phyloP scores from a whole-genome alignment of 2,797 vertebrate species.

The Mormyrops attenuatus region DNA sequence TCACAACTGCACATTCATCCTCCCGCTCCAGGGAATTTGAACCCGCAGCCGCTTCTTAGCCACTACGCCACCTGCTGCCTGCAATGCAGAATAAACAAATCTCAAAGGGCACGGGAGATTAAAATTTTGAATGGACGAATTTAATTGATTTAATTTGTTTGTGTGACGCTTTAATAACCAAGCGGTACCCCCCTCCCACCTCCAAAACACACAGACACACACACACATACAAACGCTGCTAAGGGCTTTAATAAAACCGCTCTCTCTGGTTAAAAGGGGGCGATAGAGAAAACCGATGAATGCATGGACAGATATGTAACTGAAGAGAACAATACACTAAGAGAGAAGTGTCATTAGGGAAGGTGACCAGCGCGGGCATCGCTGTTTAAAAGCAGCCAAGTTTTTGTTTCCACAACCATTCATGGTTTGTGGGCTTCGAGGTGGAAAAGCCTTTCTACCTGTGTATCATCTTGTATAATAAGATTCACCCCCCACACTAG shows the following conservation, averaged over 20 bases:
- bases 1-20: background rate
- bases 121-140: background rate
- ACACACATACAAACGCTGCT: background rate
- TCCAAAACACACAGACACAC: background rate
- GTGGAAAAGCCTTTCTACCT: background rate
- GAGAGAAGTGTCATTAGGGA: background rate
- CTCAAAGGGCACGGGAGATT: background rate
- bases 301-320: background rate
- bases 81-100: background rate
- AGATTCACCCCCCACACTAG: background rate
- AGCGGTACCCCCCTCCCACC: background rate
- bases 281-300: background rate
- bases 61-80: background rate
- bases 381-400: background rate
- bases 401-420: background rate
- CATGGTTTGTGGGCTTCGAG: background rate
- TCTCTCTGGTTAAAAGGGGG: background rate
- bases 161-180: background rate
- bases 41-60: background rate
- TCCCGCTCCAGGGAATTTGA: background rate
- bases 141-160: background rate
- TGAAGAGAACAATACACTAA: background rate
- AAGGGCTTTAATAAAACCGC: background rate
- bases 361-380: background rate
- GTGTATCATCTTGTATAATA: background rate